These are phyloP conservation scores for Protonibea diacanthus DNA, from an alignment of 2,797 vertebrate genomes.

Conservation along the genomic window DNA sequence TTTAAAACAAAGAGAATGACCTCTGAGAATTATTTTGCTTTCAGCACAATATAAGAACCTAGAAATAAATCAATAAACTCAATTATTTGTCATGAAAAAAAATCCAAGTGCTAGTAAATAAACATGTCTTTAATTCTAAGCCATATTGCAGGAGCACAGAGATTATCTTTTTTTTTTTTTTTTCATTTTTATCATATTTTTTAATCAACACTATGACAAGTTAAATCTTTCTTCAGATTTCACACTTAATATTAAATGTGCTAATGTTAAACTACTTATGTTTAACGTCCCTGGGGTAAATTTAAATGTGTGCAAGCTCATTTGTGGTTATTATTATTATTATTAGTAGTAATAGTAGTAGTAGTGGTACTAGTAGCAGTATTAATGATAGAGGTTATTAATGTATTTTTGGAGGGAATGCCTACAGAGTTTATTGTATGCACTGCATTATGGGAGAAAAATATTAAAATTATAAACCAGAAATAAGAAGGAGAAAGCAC, in stretches of 20 bases:
- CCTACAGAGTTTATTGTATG: background rate
- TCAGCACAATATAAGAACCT: background rate
- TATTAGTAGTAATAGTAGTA: too few relatives aligned
- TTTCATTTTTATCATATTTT: background rate
- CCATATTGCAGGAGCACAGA: too few relatives aligned
- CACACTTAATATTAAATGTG: background rate
- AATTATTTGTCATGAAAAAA: constrained; percentile 6
- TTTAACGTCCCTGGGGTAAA: background rate
- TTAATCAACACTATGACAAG: background rate
- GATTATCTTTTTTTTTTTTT: background rate
- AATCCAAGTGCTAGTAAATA: background rate
- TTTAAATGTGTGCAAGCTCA: constrained; percentile 1
- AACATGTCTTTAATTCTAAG: background rate
- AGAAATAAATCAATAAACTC: background rate
- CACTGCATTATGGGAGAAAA: background rate
- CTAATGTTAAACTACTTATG: background rate
- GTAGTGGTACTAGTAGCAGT: too few relatives aligned
- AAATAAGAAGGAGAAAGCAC: background rate
- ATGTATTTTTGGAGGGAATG: background rate
- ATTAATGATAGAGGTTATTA: too few relatives aligned
- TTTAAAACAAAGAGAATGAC: background rate
- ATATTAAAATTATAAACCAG: background rate
- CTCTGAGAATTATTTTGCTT: background rate
- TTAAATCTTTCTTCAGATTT: background rate
- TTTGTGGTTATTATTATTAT: background rate